Base-by-base conservation (phyloP, 2,113 vertebrate species). In the Cariama cristata region DNA sequence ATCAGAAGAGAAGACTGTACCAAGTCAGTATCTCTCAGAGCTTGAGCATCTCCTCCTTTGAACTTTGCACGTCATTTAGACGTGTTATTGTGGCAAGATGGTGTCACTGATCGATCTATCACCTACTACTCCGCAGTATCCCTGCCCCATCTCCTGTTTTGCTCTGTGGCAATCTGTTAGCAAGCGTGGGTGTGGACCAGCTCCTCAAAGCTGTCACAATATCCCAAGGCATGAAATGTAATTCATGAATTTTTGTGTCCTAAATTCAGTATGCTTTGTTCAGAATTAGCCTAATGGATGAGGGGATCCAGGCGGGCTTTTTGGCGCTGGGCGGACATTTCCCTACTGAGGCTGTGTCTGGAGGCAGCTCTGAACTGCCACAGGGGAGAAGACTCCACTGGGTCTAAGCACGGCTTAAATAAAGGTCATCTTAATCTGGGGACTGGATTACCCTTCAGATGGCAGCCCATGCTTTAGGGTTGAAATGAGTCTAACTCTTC, bases 201-300 rank as follows among this genome's bases (percentile, higher is more conserved):
- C 52, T 92, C 44, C n/a, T 71, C 85, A 79, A 66, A 93, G 81
- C 79, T 86, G 62, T 75, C 88, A 90, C 72, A 88, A 52, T 30
- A 82, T 85, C 88, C 81, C 66, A 88, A 72, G 33, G 44, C 69
- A 88, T 33, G 49, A 85, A 79, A 76, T 6, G 15, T 11, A 85
- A 85, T 95, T 88, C 28, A 24, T 52, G 60, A 81, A 42, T 0
- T 14, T 94, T 74, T 52, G 6, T 76, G 81, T 85, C 49, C 77
- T 71, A 42, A 85, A 93, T 90, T 90, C 56, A 67, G 11, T 5
- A 27, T 23, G 21, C 19, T 75, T 88, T 0, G 0, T 72, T 93
- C 52, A 2, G 3, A 85, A 88, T 72, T 75, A 82, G 18, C 71
- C 33, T 68, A 59, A 88, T 79, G 49, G n/a, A 45, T 88, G 44